Conservation (phyloP, 2,113 vertebrate species). For the Syrrhaptes paradoxus region DNA sequence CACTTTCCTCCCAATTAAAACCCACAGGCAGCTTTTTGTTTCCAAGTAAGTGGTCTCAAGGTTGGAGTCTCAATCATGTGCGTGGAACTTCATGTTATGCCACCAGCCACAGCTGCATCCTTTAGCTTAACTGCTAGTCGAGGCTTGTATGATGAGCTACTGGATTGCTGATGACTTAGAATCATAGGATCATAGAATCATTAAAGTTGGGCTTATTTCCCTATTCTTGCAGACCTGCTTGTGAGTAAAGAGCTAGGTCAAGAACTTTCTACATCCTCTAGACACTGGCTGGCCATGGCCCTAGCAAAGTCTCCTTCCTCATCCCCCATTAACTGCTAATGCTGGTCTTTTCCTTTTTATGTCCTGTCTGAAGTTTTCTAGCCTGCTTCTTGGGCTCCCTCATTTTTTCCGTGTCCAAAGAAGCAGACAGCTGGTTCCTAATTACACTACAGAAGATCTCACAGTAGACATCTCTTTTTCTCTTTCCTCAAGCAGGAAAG, state of each 20-base stretch:
- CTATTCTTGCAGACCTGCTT: not conserved
- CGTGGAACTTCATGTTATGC: not conserved
- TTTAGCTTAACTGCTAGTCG: not conserved
- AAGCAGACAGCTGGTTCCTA: not conserved
- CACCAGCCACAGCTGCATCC: not conserved
- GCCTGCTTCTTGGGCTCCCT: not conserved
- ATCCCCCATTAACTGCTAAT: not conserved
- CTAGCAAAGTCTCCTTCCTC: not conserved
- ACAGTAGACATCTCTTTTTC: not conserved
- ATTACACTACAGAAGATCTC: not conserved
- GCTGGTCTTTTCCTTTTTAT: not conserved
- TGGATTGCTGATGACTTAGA: not conserved
- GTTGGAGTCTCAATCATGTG: accelerated
- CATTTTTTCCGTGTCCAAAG: not conserved
- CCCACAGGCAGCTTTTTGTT: not conserved
- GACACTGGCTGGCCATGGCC: not conserved
- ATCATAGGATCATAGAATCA: too few relatives aligned
- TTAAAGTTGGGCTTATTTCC: not conserved
- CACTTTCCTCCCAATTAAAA: not conserved
- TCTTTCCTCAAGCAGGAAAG: not conserved
- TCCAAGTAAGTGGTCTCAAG: not conserved
- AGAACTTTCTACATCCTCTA: not conserved
- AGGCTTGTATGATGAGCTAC: not conserved
- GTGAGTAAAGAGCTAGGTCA: not conserved
- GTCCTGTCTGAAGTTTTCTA: not conserved